phyloP scores from a whole-genome alignment of 2,797 vertebrate species.

The Darevskia nairensis region DNA sequence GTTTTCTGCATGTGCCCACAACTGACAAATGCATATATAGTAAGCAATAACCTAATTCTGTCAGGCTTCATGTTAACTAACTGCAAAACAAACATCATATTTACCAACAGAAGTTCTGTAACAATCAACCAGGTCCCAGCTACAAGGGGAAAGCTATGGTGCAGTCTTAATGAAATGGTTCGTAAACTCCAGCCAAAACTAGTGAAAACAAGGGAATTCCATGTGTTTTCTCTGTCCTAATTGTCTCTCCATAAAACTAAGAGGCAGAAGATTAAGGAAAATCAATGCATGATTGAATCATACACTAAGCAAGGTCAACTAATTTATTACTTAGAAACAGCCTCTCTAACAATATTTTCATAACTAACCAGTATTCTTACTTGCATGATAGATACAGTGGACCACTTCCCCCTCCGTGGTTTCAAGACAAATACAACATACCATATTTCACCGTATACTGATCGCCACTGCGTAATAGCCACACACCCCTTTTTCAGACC shows the following conservation, averaged over 20 bases:
- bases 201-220: not conserved
- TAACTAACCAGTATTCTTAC: constrained; percentile 62
- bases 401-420: constrained; percentile 57
- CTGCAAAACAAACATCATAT: not conserved
- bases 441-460: too few species aligned
- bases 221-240: not conserved
- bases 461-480: too few species aligned
- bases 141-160: not conserved
- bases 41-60: constrained; percentile 18
- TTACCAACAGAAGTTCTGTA: not conserved
- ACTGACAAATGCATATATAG: not conserved
- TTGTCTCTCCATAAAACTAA: not conserved
- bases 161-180: not conserved
- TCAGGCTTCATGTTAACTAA: constrained; percentile 8
- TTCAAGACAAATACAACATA: constrained; percentile 56
- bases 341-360: constrained; percentile 71
- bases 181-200: not conserved
- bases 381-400: constrained; percentile 48
- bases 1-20: not conserved
- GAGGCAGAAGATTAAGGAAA: not conserved
- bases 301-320: constrained; percentile 33
- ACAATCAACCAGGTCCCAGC: not conserved
- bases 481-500: too few species aligned
- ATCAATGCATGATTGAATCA: too few species aligned
- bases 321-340: constrained; percentile 43